Conservation (phyloP, 2,888 invertebrate species). For the Pseudococcus longispinus region DNA sequence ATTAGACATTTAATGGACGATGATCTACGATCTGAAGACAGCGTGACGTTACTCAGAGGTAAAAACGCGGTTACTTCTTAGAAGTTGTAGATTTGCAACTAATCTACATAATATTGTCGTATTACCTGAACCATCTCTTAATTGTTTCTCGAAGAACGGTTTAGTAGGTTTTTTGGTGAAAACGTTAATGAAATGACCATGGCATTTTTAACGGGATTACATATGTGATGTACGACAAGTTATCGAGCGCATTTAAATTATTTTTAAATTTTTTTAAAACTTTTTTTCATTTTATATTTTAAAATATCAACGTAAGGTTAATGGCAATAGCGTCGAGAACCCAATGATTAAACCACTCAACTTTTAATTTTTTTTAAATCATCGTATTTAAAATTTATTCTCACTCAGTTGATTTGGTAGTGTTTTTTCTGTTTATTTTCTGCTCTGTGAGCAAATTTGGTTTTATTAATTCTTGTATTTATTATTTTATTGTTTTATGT, state of each 20-base stretch:
- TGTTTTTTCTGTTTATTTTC: background rate
- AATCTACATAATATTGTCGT: background rate
- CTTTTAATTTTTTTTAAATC: background rate
- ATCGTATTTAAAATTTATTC: background rate
- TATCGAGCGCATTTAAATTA: conserved; percentile 28
- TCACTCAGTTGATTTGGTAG: background rate
- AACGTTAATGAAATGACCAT: background rate
- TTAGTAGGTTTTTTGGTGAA: background rate
- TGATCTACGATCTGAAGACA: conserved; percentile 41
- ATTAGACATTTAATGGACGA: conserved; percentile 48
- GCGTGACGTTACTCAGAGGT: conserved; percentile 48
- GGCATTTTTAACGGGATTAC: background rate
- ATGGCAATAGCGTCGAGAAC: background rate
- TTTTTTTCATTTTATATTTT: conserved; percentile 35
- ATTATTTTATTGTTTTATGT: background rate
- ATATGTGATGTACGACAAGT: conserved; percentile 4
- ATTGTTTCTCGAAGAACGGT: background rate
- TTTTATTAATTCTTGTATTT: background rate
- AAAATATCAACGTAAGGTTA: background rate
- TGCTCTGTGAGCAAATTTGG: background rate
- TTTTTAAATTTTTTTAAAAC: background rate
- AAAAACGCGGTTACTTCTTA: conserved; percentile 41
- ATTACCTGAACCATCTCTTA: background rate
- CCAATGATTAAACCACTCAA: background rate
- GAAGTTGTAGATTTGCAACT: background rate